Evolutionary conservation across 2,888 invertebrate species (phyloP).

Genomic region (Selenia dentaria): DNA sequence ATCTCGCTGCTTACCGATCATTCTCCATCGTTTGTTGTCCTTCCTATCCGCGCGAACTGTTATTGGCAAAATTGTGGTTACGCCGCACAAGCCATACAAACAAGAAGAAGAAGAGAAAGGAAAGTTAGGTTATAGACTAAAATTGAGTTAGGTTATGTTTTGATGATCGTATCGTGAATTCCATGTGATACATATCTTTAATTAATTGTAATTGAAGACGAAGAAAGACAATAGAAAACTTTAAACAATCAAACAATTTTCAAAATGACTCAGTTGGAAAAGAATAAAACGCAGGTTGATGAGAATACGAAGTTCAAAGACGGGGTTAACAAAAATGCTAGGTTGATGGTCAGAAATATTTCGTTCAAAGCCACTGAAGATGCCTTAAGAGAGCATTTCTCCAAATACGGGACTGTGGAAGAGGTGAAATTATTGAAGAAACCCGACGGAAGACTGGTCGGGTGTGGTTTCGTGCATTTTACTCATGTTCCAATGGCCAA

Average conservation of each 20-base stretch:
- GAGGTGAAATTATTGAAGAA: constrained; percentile 91
- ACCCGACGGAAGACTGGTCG: constrained; percentile 90
- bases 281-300: constrained; percentile 23
- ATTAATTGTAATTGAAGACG: too few species aligned
- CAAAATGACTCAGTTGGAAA: constrained; percentile 47
- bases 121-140: too few species aligned
- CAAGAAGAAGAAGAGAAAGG: too few species aligned
- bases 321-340: constrained; percentile 75
- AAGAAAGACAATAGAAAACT: too few species aligned
- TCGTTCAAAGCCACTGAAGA: constrained; percentile 90
- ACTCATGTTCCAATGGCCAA: constrained; percentile 90
- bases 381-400: constrained; percentile 88
- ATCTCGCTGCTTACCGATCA: too few species aligned
- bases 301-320: constrained; percentile 55
- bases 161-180: too few species aligned
- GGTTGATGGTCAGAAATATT: constrained; percentile 88
- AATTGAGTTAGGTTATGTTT: not conserved
- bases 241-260: not conserved
- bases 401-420: constrained; percentile 89
- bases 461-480: constrained; percentile 96
- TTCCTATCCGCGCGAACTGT: too few species aligned
- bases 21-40: too few species aligned
- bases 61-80: too few species aligned
- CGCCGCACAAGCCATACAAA: too few species aligned
- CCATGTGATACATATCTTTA: too few species aligned